Evolutionary conservation across 2,113 vertebrate species (phyloP).

Genomic region (Mustela lutreola): DNA sequence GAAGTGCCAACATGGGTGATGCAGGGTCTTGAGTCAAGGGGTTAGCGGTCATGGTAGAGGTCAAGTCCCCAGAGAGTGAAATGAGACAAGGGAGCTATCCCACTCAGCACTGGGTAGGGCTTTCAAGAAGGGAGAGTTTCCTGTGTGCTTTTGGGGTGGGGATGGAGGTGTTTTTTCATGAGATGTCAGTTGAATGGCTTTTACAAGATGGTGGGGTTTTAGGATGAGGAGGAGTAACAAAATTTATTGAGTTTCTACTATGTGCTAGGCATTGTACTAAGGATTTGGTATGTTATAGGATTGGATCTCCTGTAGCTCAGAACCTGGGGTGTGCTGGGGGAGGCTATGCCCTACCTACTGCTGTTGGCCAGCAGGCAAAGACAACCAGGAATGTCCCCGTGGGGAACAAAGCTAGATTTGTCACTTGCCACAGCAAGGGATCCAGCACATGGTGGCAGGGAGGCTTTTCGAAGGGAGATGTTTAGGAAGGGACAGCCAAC

Average conservation of each 20-base stretch:
- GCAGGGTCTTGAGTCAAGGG: not conserved
- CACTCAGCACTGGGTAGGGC: not conserved
- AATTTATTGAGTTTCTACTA: not conserved
- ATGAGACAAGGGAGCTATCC: not conserved
- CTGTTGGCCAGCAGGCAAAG: not conserved
- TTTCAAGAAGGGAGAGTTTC: not conserved
- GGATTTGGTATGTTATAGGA: not conserved
- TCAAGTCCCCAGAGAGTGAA: not conserved
- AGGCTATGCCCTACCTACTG: not conserved
- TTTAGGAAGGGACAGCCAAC: not conserved
- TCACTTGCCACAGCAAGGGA: not conserved
- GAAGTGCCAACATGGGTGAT: not conserved
- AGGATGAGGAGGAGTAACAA: not conserved
- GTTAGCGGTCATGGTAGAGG: not conserved
- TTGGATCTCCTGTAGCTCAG: not conserved
- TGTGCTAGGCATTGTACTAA: not conserved
- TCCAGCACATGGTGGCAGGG: accelerated
- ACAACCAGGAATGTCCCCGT: not conserved
- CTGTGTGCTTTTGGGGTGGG: not conserved
- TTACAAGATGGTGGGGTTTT: not conserved
- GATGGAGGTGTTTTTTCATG: not conserved
- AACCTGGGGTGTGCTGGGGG: no score
- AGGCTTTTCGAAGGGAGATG: not conserved
- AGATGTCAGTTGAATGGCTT: not conserved
- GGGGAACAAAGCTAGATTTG: not conserved